Conservation (phyloP, 2,888 invertebrate species). For the Drosophila pullipes region DNA sequence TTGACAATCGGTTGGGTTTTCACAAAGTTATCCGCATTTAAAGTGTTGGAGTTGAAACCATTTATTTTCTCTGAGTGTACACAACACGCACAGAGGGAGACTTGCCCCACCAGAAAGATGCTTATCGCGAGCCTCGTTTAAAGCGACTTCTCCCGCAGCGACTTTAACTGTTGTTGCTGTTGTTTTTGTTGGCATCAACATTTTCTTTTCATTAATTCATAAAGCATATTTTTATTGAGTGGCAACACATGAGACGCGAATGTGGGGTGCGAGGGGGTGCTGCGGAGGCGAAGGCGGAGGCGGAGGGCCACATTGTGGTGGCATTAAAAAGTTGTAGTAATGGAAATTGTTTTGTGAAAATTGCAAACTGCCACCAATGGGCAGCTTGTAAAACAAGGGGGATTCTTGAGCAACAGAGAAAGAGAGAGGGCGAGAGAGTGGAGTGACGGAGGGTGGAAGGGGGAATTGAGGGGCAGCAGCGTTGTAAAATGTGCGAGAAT, state of each 20-base stretch:
- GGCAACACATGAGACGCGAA: slow-evolving; percentile 66
- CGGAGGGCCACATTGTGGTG: slow-evolving; percentile 38
- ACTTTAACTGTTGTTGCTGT: slow-evolving; percentile 36
- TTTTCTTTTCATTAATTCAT: slow-evolving; percentile 81
- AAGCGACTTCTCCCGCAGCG: slow-evolving; percentile 23
- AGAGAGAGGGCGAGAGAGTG: background rate
- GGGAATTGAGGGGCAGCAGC: background rate
- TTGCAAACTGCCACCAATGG: slow-evolving; percentile 48
- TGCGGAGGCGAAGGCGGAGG: slow-evolving; percentile 10
- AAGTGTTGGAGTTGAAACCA: background rate
- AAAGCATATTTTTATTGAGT: slow-evolving; percentile 79
- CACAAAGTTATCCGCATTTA: background rate
- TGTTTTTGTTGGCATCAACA: slow-evolving; percentile 66
- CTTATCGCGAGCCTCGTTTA: slow-evolving; percentile 54
- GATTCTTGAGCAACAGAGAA: background rate
- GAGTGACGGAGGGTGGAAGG: background rate
- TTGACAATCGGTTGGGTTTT: too few relatives aligned
- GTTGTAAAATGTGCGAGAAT: slow-evolving; percentile 57
- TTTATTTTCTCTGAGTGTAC: slow-evolving; percentile 11
- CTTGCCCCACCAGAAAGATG: slow-evolving; percentile 47
- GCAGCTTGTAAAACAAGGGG: slow-evolving; percentile 35
- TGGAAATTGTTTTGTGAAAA: slow-evolving; percentile 76
- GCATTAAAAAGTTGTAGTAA: slow-evolving; percentile 71
- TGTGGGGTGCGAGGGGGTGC: slow-evolving; percentile 9
- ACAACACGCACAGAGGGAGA: slow-evolving; percentile 18